These are phyloP conservation scores for Dyspetes luteomarginatus DNA, from an alignment of 2,888 invertebrate genomes.

Conservation along the genomic window DNA sequence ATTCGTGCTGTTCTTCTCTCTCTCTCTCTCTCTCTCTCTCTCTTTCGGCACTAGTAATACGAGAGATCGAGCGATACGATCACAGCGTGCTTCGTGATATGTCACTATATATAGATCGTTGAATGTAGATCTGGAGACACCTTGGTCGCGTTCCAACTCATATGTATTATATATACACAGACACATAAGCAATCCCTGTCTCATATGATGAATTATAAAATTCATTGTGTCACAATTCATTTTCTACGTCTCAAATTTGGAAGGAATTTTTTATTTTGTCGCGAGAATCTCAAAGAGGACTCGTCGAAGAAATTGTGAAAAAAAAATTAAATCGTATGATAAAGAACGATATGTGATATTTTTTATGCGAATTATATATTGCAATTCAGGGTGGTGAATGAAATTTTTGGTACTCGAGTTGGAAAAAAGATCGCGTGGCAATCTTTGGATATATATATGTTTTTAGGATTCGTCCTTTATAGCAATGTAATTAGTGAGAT, in stretches of 20 bases:
- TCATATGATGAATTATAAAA: conserved; percentile 1
- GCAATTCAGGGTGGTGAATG: no score
- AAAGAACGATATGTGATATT: no score
- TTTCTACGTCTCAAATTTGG: conserved; percentile 1
- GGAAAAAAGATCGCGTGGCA: no score
- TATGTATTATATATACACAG: not conserved
- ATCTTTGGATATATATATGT: no score
- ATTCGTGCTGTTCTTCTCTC: conserved; percentile 56
- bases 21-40: conserved; percentile 20
- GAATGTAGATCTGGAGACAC: conserved; percentile 58
- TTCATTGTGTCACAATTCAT: conserved; percentile 13
- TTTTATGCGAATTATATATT: no score
- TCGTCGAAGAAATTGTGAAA: no score
- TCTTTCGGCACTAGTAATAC: conserved; percentile 40
- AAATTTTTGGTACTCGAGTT: no score
- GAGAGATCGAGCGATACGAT: conserved; percentile 61
- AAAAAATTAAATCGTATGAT: no score
- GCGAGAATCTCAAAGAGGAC: not conserved
- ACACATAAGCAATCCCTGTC: not conserved
- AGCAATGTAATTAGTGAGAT: no score
- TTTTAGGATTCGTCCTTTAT: no score
- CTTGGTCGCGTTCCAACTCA: conserved; percentile 41
- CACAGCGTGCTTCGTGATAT: conserved; percentile 57
- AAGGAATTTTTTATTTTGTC: conserved; percentile 19
- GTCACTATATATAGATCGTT: conserved; percentile 41